Percentiles rank a stretch among this genome's conserved stretches.
These are phyloP conservation scores for Phaedon cochleariae DNA, from an alignment of 2,888 invertebrate genomes.

Conservation along the genomic window DNA sequence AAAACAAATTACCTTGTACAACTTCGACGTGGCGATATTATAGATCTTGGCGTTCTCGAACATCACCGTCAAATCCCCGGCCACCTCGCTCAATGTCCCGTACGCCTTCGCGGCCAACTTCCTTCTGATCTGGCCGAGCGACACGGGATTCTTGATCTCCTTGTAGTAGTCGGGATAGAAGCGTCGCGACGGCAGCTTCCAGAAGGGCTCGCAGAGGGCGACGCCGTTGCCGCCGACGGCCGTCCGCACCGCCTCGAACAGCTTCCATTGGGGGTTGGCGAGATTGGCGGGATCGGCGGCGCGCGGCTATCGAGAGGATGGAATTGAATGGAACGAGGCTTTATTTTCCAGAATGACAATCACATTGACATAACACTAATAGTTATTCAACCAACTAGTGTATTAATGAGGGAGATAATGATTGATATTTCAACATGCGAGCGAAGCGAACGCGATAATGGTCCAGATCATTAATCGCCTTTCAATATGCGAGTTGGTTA, in stretches of 20 bases:
- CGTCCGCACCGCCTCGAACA: slow-evolving; percentile 84
- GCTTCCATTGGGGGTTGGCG: slow-evolving; percentile 88
- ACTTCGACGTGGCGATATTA: slow-evolving; percentile 80
- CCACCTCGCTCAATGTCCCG: slow-evolving; percentile 86
- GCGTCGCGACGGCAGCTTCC: slow-evolving; percentile 89
- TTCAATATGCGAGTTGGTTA: too few relatives aligned
- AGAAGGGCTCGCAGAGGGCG: slow-evolving; percentile 90
- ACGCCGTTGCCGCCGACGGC: slow-evolving; percentile 73
- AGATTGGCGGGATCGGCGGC: slow-evolving; percentile 48
- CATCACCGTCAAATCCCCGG: slow-evolving; percentile 94
- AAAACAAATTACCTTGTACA: slow-evolving; percentile 73
- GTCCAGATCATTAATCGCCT: too few relatives aligned
- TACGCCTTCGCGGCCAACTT: slow-evolving; percentile 85
- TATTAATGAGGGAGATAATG: too few relatives aligned
- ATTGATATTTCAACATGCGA: too few relatives aligned
- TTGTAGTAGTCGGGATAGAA: slow-evolving; percentile 98
- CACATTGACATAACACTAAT: too few relatives aligned
- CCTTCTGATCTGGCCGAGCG: slow-evolving; percentile 88
- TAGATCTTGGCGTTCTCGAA: slow-evolving; percentile 96
- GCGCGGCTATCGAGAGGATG: slow-evolving; percentile 2
- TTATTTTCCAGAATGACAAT: too few relatives aligned
- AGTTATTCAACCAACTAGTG: too few relatives aligned
- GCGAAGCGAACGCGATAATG: too few relatives aligned
- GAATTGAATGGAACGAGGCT: not conserved
- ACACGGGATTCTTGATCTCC: slow-evolving; percentile 95